Evolutionary conservation across 2,888 invertebrate genomes (phyloP), one percentile per base, ranked within the genome.

Genomic region (Mesochorus sp.): DNA sequence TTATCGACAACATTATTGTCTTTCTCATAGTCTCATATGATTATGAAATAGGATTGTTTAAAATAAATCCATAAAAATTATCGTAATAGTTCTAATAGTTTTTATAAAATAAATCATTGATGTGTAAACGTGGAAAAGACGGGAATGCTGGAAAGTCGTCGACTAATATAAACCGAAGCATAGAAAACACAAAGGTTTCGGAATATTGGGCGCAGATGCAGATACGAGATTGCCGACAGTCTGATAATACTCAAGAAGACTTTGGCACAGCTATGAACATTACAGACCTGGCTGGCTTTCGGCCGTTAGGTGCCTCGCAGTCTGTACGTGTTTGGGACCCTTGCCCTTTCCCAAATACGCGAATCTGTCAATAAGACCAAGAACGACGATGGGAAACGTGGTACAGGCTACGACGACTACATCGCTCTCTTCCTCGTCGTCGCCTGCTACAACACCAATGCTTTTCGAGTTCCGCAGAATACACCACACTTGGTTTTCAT

Each of bases 151-250:
- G 21, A 64, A 49, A 19, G 12, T 1, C 12, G 17, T 4, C n/a
- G 19, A 12, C 8, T 12, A 44, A 61, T n/a, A 44, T n/a, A 24
- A 61, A 8, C 19, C 44, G n/a, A 19, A 44, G 14, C 24, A 21
- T 42, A 26, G 34, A 51, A 4, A 24, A 14, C 19, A 12, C 8
- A 6, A 51, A 61, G 49, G 39, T 62, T 61, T 12, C 14, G 73
- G 80, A 81, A 85, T 85, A 88, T 88, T 85, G 88, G 87, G 83
- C 88, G 78, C 88, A 88, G 88, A 86, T 88, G 88, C 82, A 80
- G 59, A 80, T 68, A 72, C 83, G 80, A 84, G 85, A 88, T 88
- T 88, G 85, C 82, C 28, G 80, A 81, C 82, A 79, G 81, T 68
- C 85, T 85, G 81, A 85, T 85, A 85, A 83, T 85, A 82, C 74